Base-by-base conservation (phyloP, 2,113 vertebrate genomes). In the Mus pahari region DNA sequence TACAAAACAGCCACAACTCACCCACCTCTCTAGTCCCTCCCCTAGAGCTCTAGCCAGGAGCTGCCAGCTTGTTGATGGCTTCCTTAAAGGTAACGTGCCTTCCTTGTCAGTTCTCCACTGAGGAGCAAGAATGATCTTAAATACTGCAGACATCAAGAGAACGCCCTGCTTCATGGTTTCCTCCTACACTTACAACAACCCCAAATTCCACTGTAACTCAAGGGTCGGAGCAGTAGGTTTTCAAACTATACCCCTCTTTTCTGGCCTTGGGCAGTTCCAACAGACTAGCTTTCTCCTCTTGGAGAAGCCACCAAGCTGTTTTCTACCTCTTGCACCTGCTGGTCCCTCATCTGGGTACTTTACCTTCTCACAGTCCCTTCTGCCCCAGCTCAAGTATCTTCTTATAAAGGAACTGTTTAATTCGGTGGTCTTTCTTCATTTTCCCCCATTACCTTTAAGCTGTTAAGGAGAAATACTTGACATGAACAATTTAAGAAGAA, bases 401-500 rank as follows among this genome's bases (percentile, higher is more conserved):
- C 58, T 92, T 26, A 74, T 26, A 74, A 78, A 94, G 3, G 64
- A 48, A 3, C 83, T 92, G n/a, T 84, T 78, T 87, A 33, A 66
- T 22, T 17, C 89, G 91, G 39, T 22, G 77, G 24, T 22, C 53
- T 95, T 95, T 81, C n/a, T 91, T 94, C 36, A 92, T 39, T 22
- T 53, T 19, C n/a, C 1, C 19, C 22, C 24, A 8, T 4, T 17
- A 10, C 66, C 5, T 39, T 20, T 28, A 26, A 8, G 4, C 26
- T 88, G 66, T 50, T 87, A 13, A 19, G 66, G 55, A 28, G 48
- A 73, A 88, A 50, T n/a, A n/a, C 22, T 71, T 71, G 66, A 55
- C 48, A 53, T 6, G 22, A 53, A 28, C 66, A n/a, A 39, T 22
- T 53, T 36, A 53, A 55, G 86, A 36, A 31, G 45, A 28, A 53